A percentile compares a stretch with the other conserved stretches of the same genome.
Conservation (phyloP, 2,113 vertebrate genomes). For the Pteropus alecto region DNA sequence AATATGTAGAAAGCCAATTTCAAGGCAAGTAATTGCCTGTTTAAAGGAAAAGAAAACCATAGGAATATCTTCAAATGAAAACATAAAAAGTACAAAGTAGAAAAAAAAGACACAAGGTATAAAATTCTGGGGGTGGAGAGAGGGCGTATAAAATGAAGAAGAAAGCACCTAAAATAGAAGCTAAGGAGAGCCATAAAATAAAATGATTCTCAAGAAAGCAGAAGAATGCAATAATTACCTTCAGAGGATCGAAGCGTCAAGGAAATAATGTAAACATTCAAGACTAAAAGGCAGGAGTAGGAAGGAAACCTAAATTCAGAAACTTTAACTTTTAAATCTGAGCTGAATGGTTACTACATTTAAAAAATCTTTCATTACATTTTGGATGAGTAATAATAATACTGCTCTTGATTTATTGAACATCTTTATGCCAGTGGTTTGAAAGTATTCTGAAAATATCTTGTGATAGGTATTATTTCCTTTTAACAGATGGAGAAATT, state of each 20-base stretch:
- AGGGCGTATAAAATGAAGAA: slow-evolving; percentile 45
- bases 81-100: slow-evolving; percentile 50
- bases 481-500: slow-evolving; percentile 53
- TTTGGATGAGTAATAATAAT: slow-evolving; percentile 57
- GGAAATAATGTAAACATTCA: slow-evolving; percentile 63
- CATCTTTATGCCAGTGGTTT: slow-evolving; percentile 44
- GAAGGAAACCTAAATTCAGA: slow-evolving; percentile 60
- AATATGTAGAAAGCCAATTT: neutral
- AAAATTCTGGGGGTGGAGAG: slow-evolving; percentile 54
- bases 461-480: slow-evolving; percentile 34
- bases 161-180: slow-evolving; percentile 64
- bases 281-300: slow-evolving; percentile 47
- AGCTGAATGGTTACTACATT: slow-evolving; percentile 43
- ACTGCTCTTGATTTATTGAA: slow-evolving; percentile 42
- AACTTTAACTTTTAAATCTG: slow-evolving; percentile 51
- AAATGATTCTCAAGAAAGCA: slow-evolving; percentile 63
- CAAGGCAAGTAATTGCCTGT: neutral
- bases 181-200: slow-evolving; percentile 53
- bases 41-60: slow-evolving; percentile 32
- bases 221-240: slow-evolving; percentile 69
- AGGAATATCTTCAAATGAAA: slow-evolving; percentile 58
- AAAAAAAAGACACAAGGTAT: slow-evolving; percentile 58
- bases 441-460: slow-evolving; percentile 56
- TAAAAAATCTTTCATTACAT: slow-evolving; percentile 25
- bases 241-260: slow-evolving; percentile 28